These are phyloP conservation scores for Philereme transversata DNA, from an alignment of 2,888 invertebrate genomes.

Conservation along the genomic window DNA sequence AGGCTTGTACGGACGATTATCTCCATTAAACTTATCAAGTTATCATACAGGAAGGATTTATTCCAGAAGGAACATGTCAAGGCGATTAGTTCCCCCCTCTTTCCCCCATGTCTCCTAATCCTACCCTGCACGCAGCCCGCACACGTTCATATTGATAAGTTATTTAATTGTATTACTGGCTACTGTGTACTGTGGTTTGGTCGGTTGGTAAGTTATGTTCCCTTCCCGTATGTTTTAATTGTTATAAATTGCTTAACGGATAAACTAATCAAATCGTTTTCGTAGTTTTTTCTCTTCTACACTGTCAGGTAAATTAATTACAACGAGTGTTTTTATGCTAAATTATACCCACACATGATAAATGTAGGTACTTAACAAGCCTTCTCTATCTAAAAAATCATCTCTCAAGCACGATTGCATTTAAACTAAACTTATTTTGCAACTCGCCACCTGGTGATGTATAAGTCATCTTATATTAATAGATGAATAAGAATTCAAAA, in stretches of 20 bases:
- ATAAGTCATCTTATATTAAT: no score
- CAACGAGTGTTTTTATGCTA: no score
- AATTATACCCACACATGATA: no score
- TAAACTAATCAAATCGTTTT: not conserved
- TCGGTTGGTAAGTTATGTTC: constrained; percentile 1
- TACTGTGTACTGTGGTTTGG: not conserved
- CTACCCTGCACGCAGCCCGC: constrained; percentile 71
- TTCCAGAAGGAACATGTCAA: constrained; percentile 35
- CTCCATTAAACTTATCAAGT: constrained; percentile 17
- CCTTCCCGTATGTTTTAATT: constrained; percentile 3
- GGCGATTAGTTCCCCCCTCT: constrained; percentile 43
- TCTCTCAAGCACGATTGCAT: no score
- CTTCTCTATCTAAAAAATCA: no score
- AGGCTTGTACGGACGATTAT: constrained; percentile 1
- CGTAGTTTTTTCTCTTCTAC: no score
- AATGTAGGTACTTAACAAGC: no score
- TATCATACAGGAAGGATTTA: constrained; percentile 29
- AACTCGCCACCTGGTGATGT: no score
- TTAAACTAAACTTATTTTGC: no score
- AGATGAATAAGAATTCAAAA: no score
- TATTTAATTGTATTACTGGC: constrained; percentile 51
- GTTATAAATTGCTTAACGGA: constrained; percentile 5
- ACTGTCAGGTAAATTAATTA: no score
- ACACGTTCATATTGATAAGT: constrained; percentile 52
- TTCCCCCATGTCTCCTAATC: constrained; percentile 58